Conservation (phyloP, 2,113 vertebrate genomes). For the Tretioscincus oriximinensis region DNA sequence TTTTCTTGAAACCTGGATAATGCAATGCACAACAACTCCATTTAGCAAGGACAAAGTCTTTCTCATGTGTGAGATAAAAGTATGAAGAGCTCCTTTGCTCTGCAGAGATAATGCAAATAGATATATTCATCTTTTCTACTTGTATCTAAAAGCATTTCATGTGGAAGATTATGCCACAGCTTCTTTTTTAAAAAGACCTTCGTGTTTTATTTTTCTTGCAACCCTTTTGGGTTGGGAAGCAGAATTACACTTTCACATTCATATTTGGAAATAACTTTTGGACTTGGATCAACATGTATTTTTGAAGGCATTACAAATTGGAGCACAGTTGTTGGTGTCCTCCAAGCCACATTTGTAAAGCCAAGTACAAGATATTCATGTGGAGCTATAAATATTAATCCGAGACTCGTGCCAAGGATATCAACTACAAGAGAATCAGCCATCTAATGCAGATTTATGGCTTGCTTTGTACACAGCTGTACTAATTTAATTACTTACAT, state of each 20-base stretch:
- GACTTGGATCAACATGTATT: conserved; percentile 35
- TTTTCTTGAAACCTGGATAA: conserved; percentile 12
- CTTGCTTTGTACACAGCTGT: conserved; percentile 55
- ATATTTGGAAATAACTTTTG: conserved; percentile 49
- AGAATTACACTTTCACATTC: conserved; percentile 26
- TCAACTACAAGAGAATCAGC: conserved; percentile 56
- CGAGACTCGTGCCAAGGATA: conserved; percentile 59
- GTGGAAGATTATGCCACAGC: conserved; percentile 5
- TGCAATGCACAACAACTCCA: background rate
- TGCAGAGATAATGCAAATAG: conserved; percentile 18
- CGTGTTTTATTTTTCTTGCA: conserved; percentile 35
- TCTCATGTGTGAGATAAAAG: conserved; percentile 36
- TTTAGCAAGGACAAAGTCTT: conserved; percentile 22
- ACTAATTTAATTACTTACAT: conserved; percentile 63
- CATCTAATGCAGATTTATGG: conserved; percentile 69
- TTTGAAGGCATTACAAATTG: conserved; percentile 39
- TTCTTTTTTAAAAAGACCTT: conserved; percentile 3
- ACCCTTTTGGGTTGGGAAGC: conserved; percentile 13
- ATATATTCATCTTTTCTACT: conserved; percentile 31
- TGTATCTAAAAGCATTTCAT: background rate
- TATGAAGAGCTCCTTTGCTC: background rate
- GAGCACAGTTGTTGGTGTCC: conserved; percentile 52
- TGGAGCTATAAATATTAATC: conserved; percentile 66
- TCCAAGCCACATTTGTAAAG: conserved; percentile 51
- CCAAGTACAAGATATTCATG: conserved; percentile 40